Base-by-base conservation (phyloP, 2,113 vertebrate species). In the Centrocercus urophasianus region DNA sequence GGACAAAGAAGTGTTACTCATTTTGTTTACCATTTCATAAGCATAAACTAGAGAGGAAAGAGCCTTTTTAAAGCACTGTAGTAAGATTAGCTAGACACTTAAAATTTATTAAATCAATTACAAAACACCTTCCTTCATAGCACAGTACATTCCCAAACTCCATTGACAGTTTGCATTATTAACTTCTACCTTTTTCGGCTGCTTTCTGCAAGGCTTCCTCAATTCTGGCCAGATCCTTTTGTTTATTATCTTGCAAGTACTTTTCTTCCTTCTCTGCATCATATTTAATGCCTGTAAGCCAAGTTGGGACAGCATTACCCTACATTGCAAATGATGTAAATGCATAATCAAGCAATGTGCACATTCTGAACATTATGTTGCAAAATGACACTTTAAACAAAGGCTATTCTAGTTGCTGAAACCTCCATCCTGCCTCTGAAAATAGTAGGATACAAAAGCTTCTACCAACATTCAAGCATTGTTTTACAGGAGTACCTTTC, bases 231-330 rank as follows among this genome's bases (percentile, higher is more conserved):
- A 99, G 96, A 59, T 99, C 99, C 74, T 96, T 99, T 89, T 99
- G 99, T 93, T 99, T 99, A 50, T 96, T 97, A 93, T 99, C 99
- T 92, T 99, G 99, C 75, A 98, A 97, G 67, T 98, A 98, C 60
- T 97, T 98, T 97, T 99, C 99, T 95, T 99, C 99, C 94, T 99
- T 99, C 32, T 97, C 98, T 67, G 98, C 98, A 97, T 99, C 99
- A 70, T 99, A 99, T 90, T 98, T 98, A 82, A 99, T 98, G 12
- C 98, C 99, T 99, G 64, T 42, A 93, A 92, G 17, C 45, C 75
- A 96, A 90, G 76, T 40, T 76, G 13, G 52, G 75, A 83, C 54
- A 90, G 70, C 30, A 93, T 36, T 82, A 81, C 5, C 24, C 76
- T 87, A 60, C 83, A 91, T 60, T 52, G 73, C 28, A 74, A 84